phyloP scores from a whole-genome alignment of 1,140 invertebrate species.

The Branchinecta lynchi region DNA sequence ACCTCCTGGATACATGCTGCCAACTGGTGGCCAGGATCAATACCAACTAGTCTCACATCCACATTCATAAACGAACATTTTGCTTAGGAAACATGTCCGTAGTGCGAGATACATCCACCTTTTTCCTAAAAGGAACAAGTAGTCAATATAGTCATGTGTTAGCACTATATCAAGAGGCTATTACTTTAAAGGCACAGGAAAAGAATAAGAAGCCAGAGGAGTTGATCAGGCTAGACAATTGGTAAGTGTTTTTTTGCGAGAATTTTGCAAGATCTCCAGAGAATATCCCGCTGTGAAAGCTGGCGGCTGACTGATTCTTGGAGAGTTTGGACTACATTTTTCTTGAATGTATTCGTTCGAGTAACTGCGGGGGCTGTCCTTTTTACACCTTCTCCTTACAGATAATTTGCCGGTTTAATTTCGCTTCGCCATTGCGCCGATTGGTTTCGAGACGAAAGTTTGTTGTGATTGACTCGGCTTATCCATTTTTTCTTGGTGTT shows the following conservation, averaged over 20 bases:
- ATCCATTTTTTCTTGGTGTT: no score
- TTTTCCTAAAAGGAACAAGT: constrained; percentile 70
- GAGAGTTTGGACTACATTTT: no score
- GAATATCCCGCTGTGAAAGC: no score
- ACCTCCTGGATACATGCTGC: not conserved
- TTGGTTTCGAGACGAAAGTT: no score
- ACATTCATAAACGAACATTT: not conserved
- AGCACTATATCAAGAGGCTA: constrained; percentile 69
- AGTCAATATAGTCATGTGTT: constrained; percentile 72
- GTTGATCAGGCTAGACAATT: constrained; percentile 79
- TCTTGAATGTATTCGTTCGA: no score
- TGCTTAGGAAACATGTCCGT: constrained; percentile 44
- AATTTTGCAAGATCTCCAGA: constrained; percentile 13
- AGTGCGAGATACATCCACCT: constrained; percentile 69
- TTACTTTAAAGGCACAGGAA: constrained; percentile 66
- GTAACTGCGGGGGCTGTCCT: no score
- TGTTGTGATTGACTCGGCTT: no score
- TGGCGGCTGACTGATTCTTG: no score
- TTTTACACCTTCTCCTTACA: no score
- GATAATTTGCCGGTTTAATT: no score
- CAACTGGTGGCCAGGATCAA: constrained; percentile 5
- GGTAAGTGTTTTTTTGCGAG: constrained; percentile 45
- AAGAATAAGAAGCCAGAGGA: constrained; percentile 81
- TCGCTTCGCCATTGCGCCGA: no score
- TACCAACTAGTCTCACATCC: not conserved